Conservation (phyloP, 1,140 invertebrate genomes). For the Halyomorpha halys region DNA sequence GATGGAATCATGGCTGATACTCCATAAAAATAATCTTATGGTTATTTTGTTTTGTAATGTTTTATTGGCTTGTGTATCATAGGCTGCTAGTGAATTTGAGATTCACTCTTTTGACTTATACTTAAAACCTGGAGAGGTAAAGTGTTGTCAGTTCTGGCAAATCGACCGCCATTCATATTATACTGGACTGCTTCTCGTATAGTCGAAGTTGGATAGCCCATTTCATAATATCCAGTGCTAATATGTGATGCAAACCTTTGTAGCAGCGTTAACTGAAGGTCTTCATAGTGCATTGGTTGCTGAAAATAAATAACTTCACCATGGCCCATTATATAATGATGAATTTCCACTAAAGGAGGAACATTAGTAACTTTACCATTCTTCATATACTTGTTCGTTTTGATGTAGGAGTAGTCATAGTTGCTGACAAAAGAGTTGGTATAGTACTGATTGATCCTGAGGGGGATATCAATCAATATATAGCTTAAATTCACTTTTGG, state of each 20-base stretch:
- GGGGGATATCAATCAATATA: too few species aligned
- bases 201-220: conserved; percentile 50
- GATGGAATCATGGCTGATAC: conserved; percentile 51
- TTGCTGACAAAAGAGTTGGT: too few species aligned
- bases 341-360: conserved; percentile 48
- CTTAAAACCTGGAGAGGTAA: conserved; percentile 67
- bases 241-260: conserved; percentile 58
- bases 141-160: conserved; percentile 69
- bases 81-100: conserved; percentile 48
- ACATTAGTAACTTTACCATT: too few species aligned
- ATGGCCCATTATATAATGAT: conserved; percentile 55
- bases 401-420: too few species aligned
- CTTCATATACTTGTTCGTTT: too few species aligned
- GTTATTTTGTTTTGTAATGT: too few species aligned
- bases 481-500: too few species aligned
- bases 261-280: conserved; percentile 63
- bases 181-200: conserved; percentile 52
- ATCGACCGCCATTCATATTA: conserved; percentile 61
- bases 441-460: too few species aligned
- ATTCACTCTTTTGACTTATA: conserved; percentile 54
- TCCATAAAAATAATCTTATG: conserved; percentile 59
- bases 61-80: conserved; percentile 46
- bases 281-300: conserved; percentile 79
- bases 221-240: conserved; percentile 48
- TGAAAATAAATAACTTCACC: conserved; percentile 60